Base-by-base conservation (phyloP, 2,113 vertebrate genomes). In the Campylomormyrus tamandua region DNA sequence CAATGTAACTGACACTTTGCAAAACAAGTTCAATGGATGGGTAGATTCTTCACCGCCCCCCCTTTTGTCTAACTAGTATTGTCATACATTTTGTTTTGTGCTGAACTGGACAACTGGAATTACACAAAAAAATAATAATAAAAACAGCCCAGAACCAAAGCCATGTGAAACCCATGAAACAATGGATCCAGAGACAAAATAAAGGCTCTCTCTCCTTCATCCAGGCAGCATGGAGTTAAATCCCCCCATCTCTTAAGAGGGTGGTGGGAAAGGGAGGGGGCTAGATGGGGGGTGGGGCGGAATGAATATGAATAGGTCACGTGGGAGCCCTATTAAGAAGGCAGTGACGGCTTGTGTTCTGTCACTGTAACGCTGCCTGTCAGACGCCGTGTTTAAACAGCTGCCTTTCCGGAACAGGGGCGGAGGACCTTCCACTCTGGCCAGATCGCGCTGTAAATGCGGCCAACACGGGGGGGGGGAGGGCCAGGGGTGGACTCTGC, bases 331-430 rank as follows among this genome's bases (percentile, higher is more conserved):
- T 90, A 83, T 93, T 95, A 94, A 95, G 93, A 95, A 92, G 90
- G 93, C 94, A 31, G 95, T 96, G 96, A 96, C 95, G 96, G 93
- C 89, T 90, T 84, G 92, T 91, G 94, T 46, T 92, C 93, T 90
- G 93, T 95, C 94, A 94, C 94, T 93, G 90, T 90, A 91, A 90
- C 90, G 91, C 93, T 84, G 52, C 35, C 87, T 88, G 92, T 92
- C 94, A 91, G 93, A 84, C 56, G 89, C 5, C 19, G 31, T 92
- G 90, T 92, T 90, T 88, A 85, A 93, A 56, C 91, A 87, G 92
- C 93, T 92, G 88, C 91, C 87, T 86, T 39, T 19, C 77, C 90
- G 8, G 87, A 52, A 48, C 52, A n/a, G 53, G 91, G 85, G 70
- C 45, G 87, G 66, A 24, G 46, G 89, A 88, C 46, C n/a, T 83